phyloP scores from a whole-genome alignment of 2,113 vertebrate genomes.

The Centropus bengalensis region DNA sequence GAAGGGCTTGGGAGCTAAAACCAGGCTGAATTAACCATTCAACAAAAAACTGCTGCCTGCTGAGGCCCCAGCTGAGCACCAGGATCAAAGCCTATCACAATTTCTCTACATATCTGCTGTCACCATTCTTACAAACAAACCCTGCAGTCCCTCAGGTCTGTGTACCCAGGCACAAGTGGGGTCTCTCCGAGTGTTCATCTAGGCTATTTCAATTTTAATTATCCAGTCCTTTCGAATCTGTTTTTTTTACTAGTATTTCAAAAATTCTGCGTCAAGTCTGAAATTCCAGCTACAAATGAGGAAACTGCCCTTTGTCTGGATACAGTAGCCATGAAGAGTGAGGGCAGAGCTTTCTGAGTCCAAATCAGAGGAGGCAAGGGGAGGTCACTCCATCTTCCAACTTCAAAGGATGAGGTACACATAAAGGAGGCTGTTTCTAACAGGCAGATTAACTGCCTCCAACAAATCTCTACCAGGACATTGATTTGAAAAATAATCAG shows the following conservation, averaged over 20 bases:
- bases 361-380: neutral
- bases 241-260: neutral
- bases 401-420: neutral
- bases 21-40: neutral
- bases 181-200: neutral
- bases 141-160: neutral
- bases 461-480: neutral
- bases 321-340: neutral
- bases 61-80: neutral
- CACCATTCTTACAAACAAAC: neutral
- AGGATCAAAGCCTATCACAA: neutral
- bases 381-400: neutral
- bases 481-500: neutral
- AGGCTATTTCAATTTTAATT: neutral
- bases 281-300: neutral
- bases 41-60: neutral
- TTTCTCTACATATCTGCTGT: neutral
- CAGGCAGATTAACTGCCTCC: neutral
- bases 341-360: neutral
- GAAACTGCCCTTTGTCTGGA: neutral
- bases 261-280: neutral
- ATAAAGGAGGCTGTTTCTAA: neutral
- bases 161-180: neutral
- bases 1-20: neutral
- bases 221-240: neutral